Conservation (phyloP, 2,888 invertebrate species). For the Drosophila nigritarsus region DNA sequence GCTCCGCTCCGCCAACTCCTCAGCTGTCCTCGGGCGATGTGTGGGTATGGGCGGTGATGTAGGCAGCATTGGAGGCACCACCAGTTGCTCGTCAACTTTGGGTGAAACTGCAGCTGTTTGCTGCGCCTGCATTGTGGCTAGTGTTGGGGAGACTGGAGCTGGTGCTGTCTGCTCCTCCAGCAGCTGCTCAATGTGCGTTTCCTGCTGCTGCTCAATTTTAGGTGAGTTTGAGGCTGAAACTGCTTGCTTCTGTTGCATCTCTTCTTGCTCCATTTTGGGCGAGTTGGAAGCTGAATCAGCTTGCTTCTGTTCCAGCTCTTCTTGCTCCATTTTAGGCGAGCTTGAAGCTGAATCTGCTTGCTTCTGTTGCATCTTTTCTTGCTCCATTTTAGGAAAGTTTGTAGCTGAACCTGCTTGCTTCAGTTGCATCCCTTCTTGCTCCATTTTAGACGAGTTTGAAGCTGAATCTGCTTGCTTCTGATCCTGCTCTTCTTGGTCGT, state of each 20-base stretch:
- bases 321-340: neutral
- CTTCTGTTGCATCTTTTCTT: neutral
- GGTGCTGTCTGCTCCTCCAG: neutral
- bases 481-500: neutral
- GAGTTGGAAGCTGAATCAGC: neutral
- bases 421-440: neutral
- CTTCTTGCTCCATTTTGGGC: neutral
- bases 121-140: neutral
- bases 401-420: neutral
- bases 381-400: neutral
- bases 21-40: constrained; percentile 52
- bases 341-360: neutral
- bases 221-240: neutral
- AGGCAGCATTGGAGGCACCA: neutral
- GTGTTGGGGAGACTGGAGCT: neutral
- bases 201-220: neutral
- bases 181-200: neutral
- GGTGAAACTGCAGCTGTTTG: neutral
- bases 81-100: neutral
- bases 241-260: neutral
- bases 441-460: neutral
- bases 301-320: neutral
- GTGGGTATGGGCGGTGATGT: constrained; percentile 68
- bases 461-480: neutral
- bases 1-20: constrained; percentile 40